Evolutionary conservation across 2,888 invertebrate species (phyloP).

Genomic region (Leucophenga montana): DNA sequence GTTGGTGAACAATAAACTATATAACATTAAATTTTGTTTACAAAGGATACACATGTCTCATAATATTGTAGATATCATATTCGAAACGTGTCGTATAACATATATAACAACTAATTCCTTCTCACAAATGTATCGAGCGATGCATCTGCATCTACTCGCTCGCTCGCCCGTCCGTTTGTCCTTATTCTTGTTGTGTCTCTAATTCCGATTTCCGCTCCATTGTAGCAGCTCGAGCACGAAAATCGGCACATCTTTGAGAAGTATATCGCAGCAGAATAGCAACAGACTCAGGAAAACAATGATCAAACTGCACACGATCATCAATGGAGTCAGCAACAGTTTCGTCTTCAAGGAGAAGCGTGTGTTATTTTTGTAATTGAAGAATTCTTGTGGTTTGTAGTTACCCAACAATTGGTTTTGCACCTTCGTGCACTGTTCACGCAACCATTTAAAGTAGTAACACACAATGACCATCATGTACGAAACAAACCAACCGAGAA

Average conservation of each 20-base stretch:
- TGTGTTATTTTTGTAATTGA: constrained; percentile 54
- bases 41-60: too few relatives aligned
- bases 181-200: too few relatives aligned
- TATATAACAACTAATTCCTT: too few relatives aligned
- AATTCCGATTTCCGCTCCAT: too few relatives aligned
- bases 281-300: constrained; percentile 52
- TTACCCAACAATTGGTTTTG: constrained; percentile 54
- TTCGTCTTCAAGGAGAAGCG: constrained; percentile 53
- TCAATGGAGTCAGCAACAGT: constrained; percentile 55
- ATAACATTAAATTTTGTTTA: too few relatives aligned
- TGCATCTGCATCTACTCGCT: too few relatives aligned
- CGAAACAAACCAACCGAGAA: constrained; percentile 57
- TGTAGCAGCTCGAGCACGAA: constrained; percentile 50
- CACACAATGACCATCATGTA: constrained; percentile 51
- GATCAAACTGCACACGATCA: constrained; percentile 47
- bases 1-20: too few relatives aligned
- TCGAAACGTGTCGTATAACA: too few relatives aligned
- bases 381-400: constrained; percentile 54
- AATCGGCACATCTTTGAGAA: constrained; percentile 53
- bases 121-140: too few relatives aligned
- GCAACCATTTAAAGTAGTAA: constrained; percentile 59
- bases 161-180: too few relatives aligned
- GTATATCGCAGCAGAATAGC: constrained; percentile 46
- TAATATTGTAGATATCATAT: too few relatives aligned
- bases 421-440: constrained; percentile 47